These are phyloP conservation scores for Coluber constrictor DNA, from an alignment of 2,797 vertebrate genomes.

Conservation along the genomic window DNA sequence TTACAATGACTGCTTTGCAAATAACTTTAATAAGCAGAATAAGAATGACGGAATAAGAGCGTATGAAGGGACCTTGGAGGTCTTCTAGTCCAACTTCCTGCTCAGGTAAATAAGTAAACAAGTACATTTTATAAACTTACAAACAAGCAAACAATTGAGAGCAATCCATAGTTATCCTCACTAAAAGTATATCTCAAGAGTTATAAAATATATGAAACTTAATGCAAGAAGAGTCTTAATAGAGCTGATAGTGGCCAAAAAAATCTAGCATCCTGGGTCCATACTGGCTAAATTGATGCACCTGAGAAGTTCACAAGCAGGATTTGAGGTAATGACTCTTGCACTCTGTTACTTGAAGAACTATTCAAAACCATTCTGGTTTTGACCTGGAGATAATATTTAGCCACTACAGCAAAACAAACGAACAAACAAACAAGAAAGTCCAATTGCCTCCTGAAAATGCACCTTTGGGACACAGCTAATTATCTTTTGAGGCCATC, in stretches of 20 bases:
- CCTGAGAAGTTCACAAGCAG: background rate
- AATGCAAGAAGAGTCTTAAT: background rate
- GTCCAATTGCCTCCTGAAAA: background rate
- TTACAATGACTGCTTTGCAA: background rate
- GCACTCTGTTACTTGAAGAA: background rate
- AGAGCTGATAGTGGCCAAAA: background rate
- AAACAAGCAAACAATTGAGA: background rate
- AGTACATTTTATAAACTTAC: background rate
- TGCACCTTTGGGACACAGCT: no score
- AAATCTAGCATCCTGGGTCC: background rate
- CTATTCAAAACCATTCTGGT: background rate
- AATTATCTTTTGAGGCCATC: background rate
- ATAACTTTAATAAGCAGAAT: background rate
- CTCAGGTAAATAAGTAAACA: background rate
- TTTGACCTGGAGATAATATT: background rate
- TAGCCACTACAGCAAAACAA: background rate
- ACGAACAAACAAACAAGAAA: background rate
- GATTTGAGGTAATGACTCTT: background rate
- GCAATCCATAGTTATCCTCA: background rate
- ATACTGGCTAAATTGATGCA: background rate
- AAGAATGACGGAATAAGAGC: background rate
- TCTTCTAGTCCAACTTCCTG: background rate
- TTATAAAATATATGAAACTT: background rate
- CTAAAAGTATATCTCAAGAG: background rate
- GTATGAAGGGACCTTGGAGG: background rate